phyloP scores from a whole-genome alignment of 2,888 invertebrate species.

The Scaptodrosophila latifasciaeformis region DNA sequence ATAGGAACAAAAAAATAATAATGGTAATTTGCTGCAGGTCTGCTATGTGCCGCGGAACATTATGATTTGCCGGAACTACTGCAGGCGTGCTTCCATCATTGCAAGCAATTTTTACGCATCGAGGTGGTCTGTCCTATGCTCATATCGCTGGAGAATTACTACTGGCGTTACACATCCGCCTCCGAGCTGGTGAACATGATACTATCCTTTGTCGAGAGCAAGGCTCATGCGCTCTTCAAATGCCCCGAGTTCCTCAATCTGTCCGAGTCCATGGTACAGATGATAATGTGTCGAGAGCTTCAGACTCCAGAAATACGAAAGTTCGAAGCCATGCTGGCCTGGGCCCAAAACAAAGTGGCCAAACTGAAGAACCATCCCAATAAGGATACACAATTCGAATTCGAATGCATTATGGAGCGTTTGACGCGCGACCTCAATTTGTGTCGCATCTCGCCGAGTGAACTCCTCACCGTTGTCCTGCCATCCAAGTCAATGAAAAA shows the following conservation, averaged over 20 bases:
- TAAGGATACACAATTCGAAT: slow-evolving; percentile 90
- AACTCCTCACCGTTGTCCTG: slow-evolving; percentile 92
- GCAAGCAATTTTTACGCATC: slow-evolving; percentile 93
- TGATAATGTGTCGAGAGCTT: slow-evolving; percentile 93
- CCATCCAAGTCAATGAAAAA: slow-evolving; percentile 95
- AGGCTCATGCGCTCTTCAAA: slow-evolving; percentile 89
- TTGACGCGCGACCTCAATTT: slow-evolving; percentile 91
- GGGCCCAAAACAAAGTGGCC: slow-evolving; percentile 89
- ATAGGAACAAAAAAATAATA: no score
- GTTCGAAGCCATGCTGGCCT: slow-evolving; percentile 93
- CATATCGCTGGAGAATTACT: slow-evolving; percentile 93
- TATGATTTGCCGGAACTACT: slow-evolving; percentile 93
- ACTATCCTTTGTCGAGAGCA: slow-evolving; percentile 90
- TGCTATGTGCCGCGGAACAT: slow-evolving; percentile 95
- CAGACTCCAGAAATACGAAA: slow-evolving; percentile 92
- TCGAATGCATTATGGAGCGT: slow-evolving; percentile 94
- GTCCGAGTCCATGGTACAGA: slow-evolving; percentile 95
- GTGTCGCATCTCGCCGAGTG: slow-evolving; percentile 93
- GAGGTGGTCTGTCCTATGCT: slow-evolving; percentile 96
- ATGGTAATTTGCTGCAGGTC: slow-evolving; percentile 62
- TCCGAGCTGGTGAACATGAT: slow-evolving; percentile 96
- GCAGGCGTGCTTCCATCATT: slow-evolving; percentile 96
- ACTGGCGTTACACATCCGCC: slow-evolving; percentile 96
- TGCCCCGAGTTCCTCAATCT: slow-evolving; percentile 89
- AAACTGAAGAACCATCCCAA: slow-evolving; percentile 84